Evolutionary conservation across 2,888 invertebrate species (phyloP).

Genomic region (Agriopis marginaria): DNA sequence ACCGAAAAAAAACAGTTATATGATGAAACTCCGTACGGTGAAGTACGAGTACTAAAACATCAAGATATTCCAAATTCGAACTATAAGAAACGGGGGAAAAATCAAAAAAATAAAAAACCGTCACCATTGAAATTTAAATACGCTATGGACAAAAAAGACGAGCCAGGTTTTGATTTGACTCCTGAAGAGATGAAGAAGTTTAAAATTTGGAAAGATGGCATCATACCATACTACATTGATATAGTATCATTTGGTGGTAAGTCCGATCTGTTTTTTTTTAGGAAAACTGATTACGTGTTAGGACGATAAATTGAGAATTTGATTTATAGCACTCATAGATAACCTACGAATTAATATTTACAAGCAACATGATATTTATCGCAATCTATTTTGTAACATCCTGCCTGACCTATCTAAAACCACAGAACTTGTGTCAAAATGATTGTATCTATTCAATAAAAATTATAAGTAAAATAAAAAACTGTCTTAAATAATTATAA

Average conservation of each 20-base stretch:
- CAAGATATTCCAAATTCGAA: neutral
- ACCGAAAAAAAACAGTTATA: neutral
- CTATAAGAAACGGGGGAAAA: neutral
- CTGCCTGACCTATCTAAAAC: too few species aligned
- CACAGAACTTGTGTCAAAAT: too few species aligned
- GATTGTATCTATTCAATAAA: too few species aligned
- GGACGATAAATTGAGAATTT: too few species aligned
- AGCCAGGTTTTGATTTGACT: constrained; percentile 56
- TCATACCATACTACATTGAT: constrained; percentile 74
- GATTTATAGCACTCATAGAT: too few species aligned
- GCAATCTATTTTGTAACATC: too few species aligned
- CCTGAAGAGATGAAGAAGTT: constrained; percentile 56
- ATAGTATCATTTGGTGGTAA: constrained; percentile 68
- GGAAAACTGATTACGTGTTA: too few species aligned
- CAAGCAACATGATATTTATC: too few species aligned
- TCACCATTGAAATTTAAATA: constrained; percentile 7
- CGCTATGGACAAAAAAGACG: constrained; percentile 26
- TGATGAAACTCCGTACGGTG: neutral
- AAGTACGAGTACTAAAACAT: neutral
- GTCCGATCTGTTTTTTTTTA: constrained; percentile 13
- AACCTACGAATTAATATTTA: too few species aligned
- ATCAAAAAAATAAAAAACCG: neutral
- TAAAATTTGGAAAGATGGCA: constrained; percentile 70
- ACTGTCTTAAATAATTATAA: too few species aligned
- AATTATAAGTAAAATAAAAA: too few species aligned